phyloP scores from a whole-genome alignment of 1,140 invertebrate species.

The Trachymyrmex cornetzi region DNA sequence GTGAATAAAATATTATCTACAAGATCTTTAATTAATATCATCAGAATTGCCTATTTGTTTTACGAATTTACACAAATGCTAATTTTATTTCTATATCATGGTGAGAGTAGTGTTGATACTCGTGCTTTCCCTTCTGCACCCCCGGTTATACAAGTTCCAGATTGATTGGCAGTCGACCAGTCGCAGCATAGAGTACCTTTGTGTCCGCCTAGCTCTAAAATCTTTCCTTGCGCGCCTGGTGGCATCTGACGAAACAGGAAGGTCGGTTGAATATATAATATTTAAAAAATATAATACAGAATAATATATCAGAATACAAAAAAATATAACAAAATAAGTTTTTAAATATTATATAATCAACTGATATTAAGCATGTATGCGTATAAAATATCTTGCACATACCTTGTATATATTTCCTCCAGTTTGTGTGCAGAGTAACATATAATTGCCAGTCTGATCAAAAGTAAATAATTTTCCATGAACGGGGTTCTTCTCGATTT shows the following conservation, averaged over 20 bases:
- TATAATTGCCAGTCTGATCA: slow-evolving; percentile 88
- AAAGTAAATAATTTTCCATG: slow-evolving; percentile 88
- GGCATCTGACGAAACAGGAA: slow-evolving; percentile 81
- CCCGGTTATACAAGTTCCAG: slow-evolving; percentile 89
- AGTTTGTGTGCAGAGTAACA: slow-evolving; percentile 88
- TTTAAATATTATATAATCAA: neutral
- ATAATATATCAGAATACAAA: neutral
- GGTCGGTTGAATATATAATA: neutral
- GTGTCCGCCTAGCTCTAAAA: slow-evolving; percentile 88
- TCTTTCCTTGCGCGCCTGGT: slow-evolving; percentile 83
- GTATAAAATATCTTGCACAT: slow-evolving; percentile 1
- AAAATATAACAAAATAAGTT: neutral
- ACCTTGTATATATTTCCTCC: slow-evolving; percentile 90
- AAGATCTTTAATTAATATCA: slow-evolving; percentile 66
- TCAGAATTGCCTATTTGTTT: slow-evolving; percentile 51
- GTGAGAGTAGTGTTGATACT: slow-evolving; percentile 88
- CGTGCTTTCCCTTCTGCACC: slow-evolving; percentile 88
- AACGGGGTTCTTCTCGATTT: slow-evolving; percentile 85
- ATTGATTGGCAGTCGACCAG: slow-evolving; percentile 89
- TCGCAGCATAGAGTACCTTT: slow-evolving; percentile 88
- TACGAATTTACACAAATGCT: slow-evolving; percentile 85
- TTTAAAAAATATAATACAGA: neutral
- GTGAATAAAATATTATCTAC: slow-evolving; percentile 67
- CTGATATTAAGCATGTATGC: neutral
- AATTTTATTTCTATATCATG: slow-evolving; percentile 85